A percentile compares a stretch with the other conserved stretches of the same genome.
These are phyloP conservation scores for Mythimna impura DNA, from an alignment of 2,888 invertebrate species.

Conservation along the genomic window DNA sequence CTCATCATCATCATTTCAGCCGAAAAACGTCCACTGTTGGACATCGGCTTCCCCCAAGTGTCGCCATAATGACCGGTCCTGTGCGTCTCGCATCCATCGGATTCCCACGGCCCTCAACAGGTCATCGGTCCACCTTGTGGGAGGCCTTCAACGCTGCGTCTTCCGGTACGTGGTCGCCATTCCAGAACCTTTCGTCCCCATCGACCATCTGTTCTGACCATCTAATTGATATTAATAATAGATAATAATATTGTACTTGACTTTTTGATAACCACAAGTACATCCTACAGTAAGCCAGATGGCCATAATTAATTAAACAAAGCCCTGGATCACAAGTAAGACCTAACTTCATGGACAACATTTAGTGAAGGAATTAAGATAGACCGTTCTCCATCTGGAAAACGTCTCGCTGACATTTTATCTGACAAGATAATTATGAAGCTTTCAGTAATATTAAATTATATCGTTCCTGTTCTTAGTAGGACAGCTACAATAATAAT, in stretches of 20 bases:
- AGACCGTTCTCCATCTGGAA: slow-evolving; percentile 14
- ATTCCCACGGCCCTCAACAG: too few species aligned
- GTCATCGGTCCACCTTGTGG: too few species aligned
- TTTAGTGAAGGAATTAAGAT: slow-evolving; percentile 30
- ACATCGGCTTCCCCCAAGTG: too few species aligned
- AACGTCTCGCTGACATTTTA: slow-evolving; percentile 46
- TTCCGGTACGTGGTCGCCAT: too few species aligned
- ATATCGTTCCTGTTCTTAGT: slow-evolving; percentile 20
- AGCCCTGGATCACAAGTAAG: slow-evolving; percentile 11
- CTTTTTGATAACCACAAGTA: neutral
- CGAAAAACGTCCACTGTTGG: too few species aligned
- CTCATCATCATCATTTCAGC: too few species aligned
- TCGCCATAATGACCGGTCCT: too few species aligned
- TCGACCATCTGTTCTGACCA: too few species aligned
- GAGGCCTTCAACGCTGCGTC: too few species aligned
- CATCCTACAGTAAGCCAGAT: neutral
- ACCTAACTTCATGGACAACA: slow-evolving; percentile 27
- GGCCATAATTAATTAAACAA: slow-evolving; percentile 3
- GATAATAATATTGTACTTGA: neutral
- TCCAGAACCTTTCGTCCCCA: too few species aligned
- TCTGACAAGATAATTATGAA: slow-evolving; percentile 47
- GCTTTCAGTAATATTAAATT: slow-evolving; percentile 49
- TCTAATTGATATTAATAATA: neutral
- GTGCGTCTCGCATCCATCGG: too few species aligned
- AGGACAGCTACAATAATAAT: slow-evolving; percentile 21